phyloP scores from a whole-genome alignment of 2,888 invertebrate genomes.

The Mycalesis mineus region DNA sequence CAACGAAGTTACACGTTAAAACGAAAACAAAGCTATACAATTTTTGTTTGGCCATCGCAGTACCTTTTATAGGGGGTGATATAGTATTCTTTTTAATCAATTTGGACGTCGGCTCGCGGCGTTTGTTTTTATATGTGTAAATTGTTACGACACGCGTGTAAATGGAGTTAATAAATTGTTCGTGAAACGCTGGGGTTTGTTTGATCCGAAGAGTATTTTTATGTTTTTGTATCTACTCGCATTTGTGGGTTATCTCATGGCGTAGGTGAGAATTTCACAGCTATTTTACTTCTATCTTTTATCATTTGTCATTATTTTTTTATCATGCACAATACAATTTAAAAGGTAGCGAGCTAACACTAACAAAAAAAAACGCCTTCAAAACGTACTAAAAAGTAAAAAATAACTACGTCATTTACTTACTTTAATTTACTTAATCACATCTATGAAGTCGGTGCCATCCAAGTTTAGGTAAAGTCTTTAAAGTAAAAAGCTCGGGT shows the following conservation, averaged over 20 bases:
- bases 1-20: constrained; percentile 25
- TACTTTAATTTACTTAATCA: too few species aligned
- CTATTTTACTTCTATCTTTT: too few species aligned
- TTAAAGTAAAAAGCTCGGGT: too few species aligned
- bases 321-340: too few species aligned
- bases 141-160: constrained; percentile 19
- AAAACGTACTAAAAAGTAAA: too few species aligned
- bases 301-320: too few species aligned
- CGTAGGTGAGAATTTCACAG: background rate
- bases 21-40: constrained; percentile 19
- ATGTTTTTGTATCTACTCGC: background rate
- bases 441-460: too few species aligned
- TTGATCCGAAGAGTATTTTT: constrained; percentile 3
- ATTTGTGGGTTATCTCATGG: background rate
- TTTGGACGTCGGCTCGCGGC: constrained; percentile 13
- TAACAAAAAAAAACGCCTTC: too few species aligned
- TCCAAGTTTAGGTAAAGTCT: too few species aligned
- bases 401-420: too few species aligned
- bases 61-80: constrained; percentile 23
- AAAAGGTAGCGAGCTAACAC: too few species aligned
- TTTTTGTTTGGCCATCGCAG: constrained; percentile 23
- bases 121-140: constrained; percentile 18
- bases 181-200: constrained; percentile 7
- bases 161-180: constrained; percentile 18
- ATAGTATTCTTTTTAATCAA: constrained; percentile 20